Evolutionary conservation across 2,113 vertebrate species (phyloP).

Genomic region (Nestor notabilis): DNA sequence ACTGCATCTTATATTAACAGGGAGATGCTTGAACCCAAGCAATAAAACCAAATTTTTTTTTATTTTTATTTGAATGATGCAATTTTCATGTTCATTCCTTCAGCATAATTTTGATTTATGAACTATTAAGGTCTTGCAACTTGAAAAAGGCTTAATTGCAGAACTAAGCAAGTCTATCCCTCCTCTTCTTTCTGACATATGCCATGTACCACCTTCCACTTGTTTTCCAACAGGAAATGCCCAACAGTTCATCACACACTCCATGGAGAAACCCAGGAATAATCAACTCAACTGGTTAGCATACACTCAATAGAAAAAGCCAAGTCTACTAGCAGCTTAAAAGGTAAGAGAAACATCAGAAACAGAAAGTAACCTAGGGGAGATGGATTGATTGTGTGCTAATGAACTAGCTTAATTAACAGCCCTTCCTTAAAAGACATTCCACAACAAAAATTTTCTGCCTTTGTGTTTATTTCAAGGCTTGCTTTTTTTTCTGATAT

Average conservation of each 20-base stretch:
- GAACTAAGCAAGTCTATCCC: not conserved
- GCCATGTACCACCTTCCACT: not conserved
- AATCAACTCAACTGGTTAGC: not conserved
- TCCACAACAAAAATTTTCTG: not conserved
- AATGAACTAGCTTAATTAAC: not conserved
- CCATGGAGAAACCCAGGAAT: not conserved
- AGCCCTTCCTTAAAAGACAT: not conserved
- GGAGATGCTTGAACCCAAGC: not conserved
- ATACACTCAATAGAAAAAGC: not conserved
- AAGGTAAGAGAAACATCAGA: not conserved
- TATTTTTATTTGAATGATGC: not conserved
- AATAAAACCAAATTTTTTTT: not conserved
- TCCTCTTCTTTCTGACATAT: not conserved
- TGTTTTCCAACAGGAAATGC: not conserved
- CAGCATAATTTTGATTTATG: rapidly evolving
- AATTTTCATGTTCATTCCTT: not conserved
- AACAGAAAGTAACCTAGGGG: not conserved
- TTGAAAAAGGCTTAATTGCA: not conserved
- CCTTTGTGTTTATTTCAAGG: not conserved
- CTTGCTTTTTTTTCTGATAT: not conserved
- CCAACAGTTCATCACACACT: not conserved
- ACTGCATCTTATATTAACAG: not conserved
- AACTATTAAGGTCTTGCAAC: not conserved
- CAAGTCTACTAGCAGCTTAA: not conserved
- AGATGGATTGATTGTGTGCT: not conserved